These are phyloP conservation scores for Zygogramma bicolorata DNA, from an alignment of 2,888 invertebrate genomes.

Conservation along the genomic window DNA sequence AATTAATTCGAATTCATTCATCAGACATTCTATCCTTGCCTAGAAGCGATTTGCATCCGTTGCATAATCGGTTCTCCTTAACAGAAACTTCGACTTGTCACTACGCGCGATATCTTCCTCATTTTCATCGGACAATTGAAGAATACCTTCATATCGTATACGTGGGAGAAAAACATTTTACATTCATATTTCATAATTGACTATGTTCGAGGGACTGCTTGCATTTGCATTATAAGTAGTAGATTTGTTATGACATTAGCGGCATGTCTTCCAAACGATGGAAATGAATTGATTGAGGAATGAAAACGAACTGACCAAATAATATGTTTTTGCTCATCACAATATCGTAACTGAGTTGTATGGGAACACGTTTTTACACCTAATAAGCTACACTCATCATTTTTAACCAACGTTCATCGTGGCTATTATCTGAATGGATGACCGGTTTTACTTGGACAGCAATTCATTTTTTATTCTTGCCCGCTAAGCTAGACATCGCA, in stretches of 20 bases:
- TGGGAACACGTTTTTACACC: no score
- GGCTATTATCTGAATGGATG: no score
- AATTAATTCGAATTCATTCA: not conserved
- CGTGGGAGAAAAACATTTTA: slow-evolving; percentile 6
- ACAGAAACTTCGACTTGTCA: not conserved
- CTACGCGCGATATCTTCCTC: not conserved
- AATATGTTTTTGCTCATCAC: no score
- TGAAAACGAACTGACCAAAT: no score
- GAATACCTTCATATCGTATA: not conserved
- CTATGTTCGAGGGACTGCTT: not conserved
- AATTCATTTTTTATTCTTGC: no score
- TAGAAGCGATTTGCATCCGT: not conserved
- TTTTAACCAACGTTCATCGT: no score
- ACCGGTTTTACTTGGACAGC: no score
- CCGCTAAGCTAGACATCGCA: no score
- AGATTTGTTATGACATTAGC: not conserved
- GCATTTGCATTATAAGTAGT: not conserved
- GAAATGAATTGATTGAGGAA: not conserved
- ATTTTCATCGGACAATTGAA: slow-evolving; percentile 19
- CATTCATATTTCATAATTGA: slow-evolving; percentile 24
- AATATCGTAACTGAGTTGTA: no score
- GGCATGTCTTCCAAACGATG: not conserved
- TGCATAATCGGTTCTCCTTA: not conserved
- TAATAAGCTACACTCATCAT: no score
- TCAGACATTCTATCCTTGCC: not conserved